Conservation (phyloP, 2,888 invertebrate genomes). For the Leptopilina drosophilae region DNA sequence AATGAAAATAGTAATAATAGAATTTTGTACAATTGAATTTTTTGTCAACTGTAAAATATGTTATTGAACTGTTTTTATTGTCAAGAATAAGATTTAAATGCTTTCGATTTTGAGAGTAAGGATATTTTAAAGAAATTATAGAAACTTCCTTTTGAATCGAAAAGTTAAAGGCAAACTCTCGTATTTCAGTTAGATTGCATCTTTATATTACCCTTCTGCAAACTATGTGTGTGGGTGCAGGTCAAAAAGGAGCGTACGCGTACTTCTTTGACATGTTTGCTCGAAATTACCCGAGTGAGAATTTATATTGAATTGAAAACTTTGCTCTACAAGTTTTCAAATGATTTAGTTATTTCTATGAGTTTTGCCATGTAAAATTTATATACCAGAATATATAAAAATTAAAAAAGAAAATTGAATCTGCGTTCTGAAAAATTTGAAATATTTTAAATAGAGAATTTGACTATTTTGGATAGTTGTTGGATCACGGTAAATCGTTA, state of each 20-base stretch:
- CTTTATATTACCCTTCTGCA: not conserved
- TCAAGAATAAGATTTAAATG: too few species aligned
- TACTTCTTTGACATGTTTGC: conserved; percentile 16
- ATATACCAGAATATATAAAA: not conserved
- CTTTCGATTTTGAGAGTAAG: not conserved
- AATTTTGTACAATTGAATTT: too few species aligned
- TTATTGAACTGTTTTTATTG: too few species aligned
- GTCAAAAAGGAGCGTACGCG: conserved; percentile 1
- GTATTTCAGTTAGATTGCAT: conserved; percentile 12
- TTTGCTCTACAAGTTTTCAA: not conserved
- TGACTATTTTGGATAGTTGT: too few species aligned
- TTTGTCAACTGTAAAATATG: too few species aligned
- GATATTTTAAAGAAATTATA: conserved; percentile 9
- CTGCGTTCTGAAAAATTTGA: too few species aligned
- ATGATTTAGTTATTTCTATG: not conserved
- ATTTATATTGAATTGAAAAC: conserved; percentile 21
- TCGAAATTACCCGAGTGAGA: not conserved
- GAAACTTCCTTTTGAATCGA: conserved; percentile 8
- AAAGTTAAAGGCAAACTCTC: not conserved
- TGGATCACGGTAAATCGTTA: too few species aligned
- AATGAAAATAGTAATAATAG: too few species aligned
- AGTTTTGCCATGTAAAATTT: not conserved
- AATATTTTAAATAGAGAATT: too few species aligned
- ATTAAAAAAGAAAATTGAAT: too few species aligned
- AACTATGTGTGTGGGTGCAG: not conserved